Conservation (phyloP, 2,797 vertebrate genomes). For the Triplophysa bombifrons region DNA sequence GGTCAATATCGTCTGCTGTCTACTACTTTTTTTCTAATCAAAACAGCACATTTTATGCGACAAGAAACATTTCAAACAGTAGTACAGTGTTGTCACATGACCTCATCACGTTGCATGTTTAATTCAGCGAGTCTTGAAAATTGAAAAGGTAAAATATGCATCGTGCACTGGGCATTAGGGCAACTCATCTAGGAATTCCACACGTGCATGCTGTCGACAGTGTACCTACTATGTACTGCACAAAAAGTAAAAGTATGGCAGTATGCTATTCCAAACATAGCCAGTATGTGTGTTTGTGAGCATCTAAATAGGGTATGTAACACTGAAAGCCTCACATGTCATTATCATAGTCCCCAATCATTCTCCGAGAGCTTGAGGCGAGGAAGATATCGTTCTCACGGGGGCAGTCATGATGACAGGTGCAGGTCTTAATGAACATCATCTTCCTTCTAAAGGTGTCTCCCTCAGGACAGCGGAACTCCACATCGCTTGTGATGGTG, state of each 20-base stretch:
- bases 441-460: slow-evolving; percentile 78
- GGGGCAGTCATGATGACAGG: slow-evolving; percentile 79
- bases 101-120: neutral
- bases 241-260: neutral
- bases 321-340: slow-evolving; percentile 53
- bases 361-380: slow-evolving; percentile 65
- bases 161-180: neutral
- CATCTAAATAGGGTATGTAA: neutral
- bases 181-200: neutral
- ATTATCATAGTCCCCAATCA: slow-evolving; percentile 73
- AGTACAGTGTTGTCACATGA: slow-evolving; percentile 8
- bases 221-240: neutral
- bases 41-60: neutral
- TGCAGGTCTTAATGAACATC: slow-evolving; percentile 83
- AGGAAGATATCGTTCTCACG: slow-evolving; percentile 79
- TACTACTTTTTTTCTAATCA: neutral
- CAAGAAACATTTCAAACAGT: neutral
- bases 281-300: slow-evolving; percentile 27
- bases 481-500: slow-evolving; percentile 72
- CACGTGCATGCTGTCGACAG: neutral
- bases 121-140: neutral
- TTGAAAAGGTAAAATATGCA: neutral
- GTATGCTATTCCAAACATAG: neutral
- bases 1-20: neutral
- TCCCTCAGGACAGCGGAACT: slow-evolving; percentile 81